Evolutionary conservation across 2,797 vertebrate species (phyloP), one percentile per base, ranked within the genome.

Genomic region (Etheostoma nigrum): DNA sequence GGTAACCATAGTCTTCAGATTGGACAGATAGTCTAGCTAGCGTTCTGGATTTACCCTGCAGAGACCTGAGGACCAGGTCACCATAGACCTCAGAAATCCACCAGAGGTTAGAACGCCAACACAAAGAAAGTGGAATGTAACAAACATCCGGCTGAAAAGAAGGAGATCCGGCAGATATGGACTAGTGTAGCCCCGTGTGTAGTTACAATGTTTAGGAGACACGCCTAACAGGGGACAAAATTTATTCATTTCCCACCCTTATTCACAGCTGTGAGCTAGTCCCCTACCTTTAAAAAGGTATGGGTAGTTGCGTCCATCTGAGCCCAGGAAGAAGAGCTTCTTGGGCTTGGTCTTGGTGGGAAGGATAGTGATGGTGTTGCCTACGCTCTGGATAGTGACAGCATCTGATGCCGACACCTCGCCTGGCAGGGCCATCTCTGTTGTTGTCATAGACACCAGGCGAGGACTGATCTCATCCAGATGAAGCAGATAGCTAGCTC

Each of bases 261-360:
- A 21, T 14, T 33, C 21, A 12, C 13, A 21, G 19, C 21, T 67
- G 5, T 30, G 1, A 59, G 5, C 0, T 6, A 4, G 2, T 2
- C 2, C 62, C 81, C 66, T 88, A 97, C 98, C 98, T 98, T 99
- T 99, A 76, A 99, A 99, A 3, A 99, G 95, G 61, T 99, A 99
- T 0, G 98, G 98, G 85, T 99, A 99, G 89, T 94, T 99, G 87
- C 94, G 97, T 21, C 98, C 98, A 82, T 99, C 98, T 3, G 98
- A 99, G 55, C 98, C 98, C 65, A 97, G 87, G 89, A 99, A 99
- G 81, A 97, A 96, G 5, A 99, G 96, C 76, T 99, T 99, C 91
- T 99, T 99, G 14, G 98, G 98, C 75, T 99, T 99, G 63, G 98
- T 99, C 96, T 99, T 99, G 63, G 98, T 99, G 0, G 98, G 98